Percentiles rank a stretch among this genome's conserved stretches.
phyloP scores from a whole-genome alignment of 2,888 invertebrate genomes.

The Trachelus tabidus region DNA sequence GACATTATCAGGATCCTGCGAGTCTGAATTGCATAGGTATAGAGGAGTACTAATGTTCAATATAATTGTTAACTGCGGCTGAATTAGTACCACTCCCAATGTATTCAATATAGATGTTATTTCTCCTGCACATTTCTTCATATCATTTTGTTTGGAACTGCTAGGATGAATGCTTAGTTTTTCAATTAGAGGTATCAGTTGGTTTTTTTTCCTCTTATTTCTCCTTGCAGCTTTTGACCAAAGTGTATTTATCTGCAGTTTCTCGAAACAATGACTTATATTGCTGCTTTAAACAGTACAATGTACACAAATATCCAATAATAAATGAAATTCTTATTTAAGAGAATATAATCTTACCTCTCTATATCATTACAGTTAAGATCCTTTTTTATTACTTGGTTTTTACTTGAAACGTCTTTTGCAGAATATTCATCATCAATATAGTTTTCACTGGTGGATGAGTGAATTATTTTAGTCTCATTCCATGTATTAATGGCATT shows the following conservation, averaged over 20 bases:
- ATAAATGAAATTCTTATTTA: neutral
- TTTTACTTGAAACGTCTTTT: neutral
- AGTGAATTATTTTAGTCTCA: neutral
- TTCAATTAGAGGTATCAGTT: neutral
- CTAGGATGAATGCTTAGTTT: neutral
- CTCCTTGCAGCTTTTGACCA: neutral
- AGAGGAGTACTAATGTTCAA: slow-evolving; percentile 31
- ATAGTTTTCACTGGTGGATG: neutral
- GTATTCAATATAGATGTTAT: slow-evolving; percentile 23
- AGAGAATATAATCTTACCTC: neutral
- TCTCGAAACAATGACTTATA: neutral
- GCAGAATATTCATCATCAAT: neutral
- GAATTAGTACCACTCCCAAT: slow-evolving; percentile 21
- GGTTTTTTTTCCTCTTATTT: neutral
- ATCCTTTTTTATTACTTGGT: neutral
- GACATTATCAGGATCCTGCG: neutral
- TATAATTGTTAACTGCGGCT: slow-evolving; percentile 18
- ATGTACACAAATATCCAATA: neutral
- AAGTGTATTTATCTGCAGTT: neutral
- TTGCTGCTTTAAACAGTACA: neutral
- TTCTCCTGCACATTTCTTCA: slow-evolving; percentile 10
- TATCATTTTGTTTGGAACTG: neutral
- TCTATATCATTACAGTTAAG: neutral
- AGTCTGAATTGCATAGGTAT: slow-evolving; percentile 17
- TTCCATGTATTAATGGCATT: neutral